Evolutionary conservation across 1,140 invertebrate genomes (phyloP), one percentile per base, ranked within the genome.

Genomic region (Leucophenga varia): DNA sequence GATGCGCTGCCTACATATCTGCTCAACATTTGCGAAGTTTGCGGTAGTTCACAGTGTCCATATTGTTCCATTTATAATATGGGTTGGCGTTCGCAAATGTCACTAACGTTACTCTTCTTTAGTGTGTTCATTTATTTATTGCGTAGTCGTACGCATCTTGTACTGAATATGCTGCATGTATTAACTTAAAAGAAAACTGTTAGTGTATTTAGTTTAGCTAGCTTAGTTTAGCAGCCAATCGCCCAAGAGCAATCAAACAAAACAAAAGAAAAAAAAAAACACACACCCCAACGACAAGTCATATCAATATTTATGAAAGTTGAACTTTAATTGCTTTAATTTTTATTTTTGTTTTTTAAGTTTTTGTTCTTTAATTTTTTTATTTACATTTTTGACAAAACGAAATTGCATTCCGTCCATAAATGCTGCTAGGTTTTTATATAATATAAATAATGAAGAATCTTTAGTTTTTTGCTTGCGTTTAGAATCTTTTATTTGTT

Each of bases 1-100:
- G 91, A 95, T 65, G 85, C 92, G 2, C 81, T 92, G 36, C 85
- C 90, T 18, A 88, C 93, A 2, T 95, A 95, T 74, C 79, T 90
- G 12, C 77, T 97, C 19, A 95, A 95, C 74, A 95, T 98, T 54
- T 98, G 95, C 70, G 92, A 97, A 72, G 95, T 97, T n/a, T 98
- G 95, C 72, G 95, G 95, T 22, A 97, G 93, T 16, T 97, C 91
- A 35, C 95, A 97, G 74, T 98, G 95, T 78, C 95, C 95, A 0
- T 97, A 97, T 72, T 98, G 95, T 77, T 87, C 91, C 18, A 91
- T 93, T 55, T 95, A 91, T 77, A 93, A 91, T 61, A 74, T 82
- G 28, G 86, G 84, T 16, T 63, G 64, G 57, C 69, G 64, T 12
- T 45, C 63, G 6, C 68, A 60, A 36, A 58, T 73, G 63, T 71